A percentile compares a stretch with the other conserved stretches of the same genome.
These are phyloP conservation scores for Oligia latruncula DNA, from an alignment of 2,888 invertebrate genomes.

Conservation along the genomic window DNA sequence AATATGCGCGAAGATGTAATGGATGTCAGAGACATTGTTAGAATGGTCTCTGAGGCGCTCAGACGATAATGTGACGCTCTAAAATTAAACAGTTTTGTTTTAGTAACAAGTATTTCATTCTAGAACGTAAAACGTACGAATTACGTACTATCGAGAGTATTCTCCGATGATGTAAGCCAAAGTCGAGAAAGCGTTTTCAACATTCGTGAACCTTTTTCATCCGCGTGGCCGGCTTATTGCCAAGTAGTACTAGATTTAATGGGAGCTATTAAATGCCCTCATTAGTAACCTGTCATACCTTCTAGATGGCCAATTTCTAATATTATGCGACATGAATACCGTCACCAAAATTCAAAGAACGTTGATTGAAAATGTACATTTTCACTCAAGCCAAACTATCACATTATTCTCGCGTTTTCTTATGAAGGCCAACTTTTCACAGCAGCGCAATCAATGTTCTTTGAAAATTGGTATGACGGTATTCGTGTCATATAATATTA, in stretches of 20 bases:
- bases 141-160: constrained; percentile 29
- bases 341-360: constrained; percentile 12
- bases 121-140: constrained; percentile 20
- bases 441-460: background rate
- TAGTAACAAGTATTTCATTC: constrained; percentile 34
- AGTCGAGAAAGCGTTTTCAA: constrained; percentile 20
- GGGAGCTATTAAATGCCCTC: constrained; percentile 41
- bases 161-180: constrained; percentile 39
- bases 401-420: background rate
- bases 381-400: too few relatives aligned
- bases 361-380: background rate
- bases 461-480: constrained; percentile 7
- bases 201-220: constrained; percentile 40
- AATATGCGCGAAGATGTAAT: constrained; percentile 58
- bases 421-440: background rate
- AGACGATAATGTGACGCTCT: constrained; percentile 42
- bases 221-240: constrained; percentile 42
- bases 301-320: constrained; percentile 20
- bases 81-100: constrained; percentile 50
- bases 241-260: constrained; percentile 50
- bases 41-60: constrained; percentile 31
- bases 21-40: constrained; percentile 49
- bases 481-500: constrained; percentile 23
- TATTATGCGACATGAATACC: constrained; percentile 16
- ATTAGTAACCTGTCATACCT: constrained; percentile 45